phyloP scores from a whole-genome alignment of 2,888 invertebrate genomes.

The Nyleta sp. region DNA sequence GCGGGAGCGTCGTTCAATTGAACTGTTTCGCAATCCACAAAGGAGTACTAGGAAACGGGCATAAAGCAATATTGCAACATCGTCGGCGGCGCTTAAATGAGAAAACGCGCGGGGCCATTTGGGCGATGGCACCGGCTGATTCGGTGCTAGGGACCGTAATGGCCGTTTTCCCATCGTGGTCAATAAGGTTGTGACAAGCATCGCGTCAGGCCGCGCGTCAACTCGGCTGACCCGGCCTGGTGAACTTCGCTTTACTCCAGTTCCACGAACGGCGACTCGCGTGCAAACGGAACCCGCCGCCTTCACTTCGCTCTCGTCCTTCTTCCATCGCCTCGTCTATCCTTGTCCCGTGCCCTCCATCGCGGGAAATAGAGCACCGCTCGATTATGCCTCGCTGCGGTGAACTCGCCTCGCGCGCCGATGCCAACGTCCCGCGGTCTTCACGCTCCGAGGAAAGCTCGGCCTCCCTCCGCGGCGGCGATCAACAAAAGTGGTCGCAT shows the following conservation, averaged over 20 bases:
- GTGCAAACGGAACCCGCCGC: constrained; percentile 73
- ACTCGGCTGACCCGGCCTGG: constrained; percentile 77
- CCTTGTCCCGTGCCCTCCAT: constrained; percentile 64
- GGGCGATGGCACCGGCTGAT: too few species aligned
- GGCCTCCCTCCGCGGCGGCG: not conserved
- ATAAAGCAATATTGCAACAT: too few species aligned
- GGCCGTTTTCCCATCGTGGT: constrained; percentile 55
- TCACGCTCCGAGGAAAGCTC: too few species aligned
- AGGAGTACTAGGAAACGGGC: too few species aligned
- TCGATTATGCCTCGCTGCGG: constrained; percentile 71
- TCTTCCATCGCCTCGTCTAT: constrained; percentile 51
- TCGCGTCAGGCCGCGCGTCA: constrained; percentile 56
- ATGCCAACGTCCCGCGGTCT: constrained; percentile 35
- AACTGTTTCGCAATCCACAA: too few species aligned
- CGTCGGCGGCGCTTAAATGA: too few species aligned
- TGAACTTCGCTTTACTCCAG: constrained; percentile 77
- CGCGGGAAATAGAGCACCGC: constrained; percentile 79
- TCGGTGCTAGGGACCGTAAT: constrained; percentile 29
- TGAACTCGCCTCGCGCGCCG: constrained; percentile 70
- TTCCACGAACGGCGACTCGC: constrained; percentile 62
- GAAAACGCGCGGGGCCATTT: too few species aligned
- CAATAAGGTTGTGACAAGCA: constrained; percentile 64
- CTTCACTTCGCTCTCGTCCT: constrained; percentile 61
- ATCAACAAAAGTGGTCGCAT: constrained; percentile 41
- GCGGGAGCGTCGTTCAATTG: too few species aligned